Evolutionary conservation across 1,140 invertebrate genomes (phyloP).

Genomic region (Magallana ariakensis): DNA sequence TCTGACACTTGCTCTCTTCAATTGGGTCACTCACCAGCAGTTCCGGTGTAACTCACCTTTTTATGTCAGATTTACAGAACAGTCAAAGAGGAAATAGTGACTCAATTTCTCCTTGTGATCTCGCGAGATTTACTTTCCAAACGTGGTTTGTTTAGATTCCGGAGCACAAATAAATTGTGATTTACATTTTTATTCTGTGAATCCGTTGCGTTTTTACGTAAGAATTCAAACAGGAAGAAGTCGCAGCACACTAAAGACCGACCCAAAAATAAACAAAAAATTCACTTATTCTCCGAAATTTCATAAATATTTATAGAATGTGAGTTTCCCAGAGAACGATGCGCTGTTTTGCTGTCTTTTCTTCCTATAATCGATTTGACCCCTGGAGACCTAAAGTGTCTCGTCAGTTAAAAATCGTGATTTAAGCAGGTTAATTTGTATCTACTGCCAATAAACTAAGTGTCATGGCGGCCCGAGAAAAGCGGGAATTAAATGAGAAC

Average conservation of each 20-base stretch:
- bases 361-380: background rate
- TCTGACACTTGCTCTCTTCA: no score
- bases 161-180: background rate
- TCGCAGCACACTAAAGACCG: background rate
- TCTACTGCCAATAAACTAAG: slow-evolving; percentile 17
- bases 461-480: background rate
- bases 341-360: background rate
- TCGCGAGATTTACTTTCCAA: background rate
- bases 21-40: no score
- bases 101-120: background rate
- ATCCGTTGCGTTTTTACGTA: slow-evolving; percentile 7
- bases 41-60: no score
- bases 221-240: slow-evolving; percentile 15
- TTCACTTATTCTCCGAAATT: background rate
- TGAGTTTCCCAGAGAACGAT: background rate
- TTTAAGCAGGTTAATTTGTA: slow-evolving; percentile 35
- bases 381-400: background rate
- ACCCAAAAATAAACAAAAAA: slow-evolving; percentile 15
- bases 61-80: no score
- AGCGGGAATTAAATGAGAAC: background rate
- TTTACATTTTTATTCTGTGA: background rate
- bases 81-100: no score
- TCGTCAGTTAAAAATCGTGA: background rate
- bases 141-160: background rate
- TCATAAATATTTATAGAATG: slow-evolving; percentile 15